Conservation (phyloP, 2,797 vertebrate genomes). For the Artibeus lituratus region DNA sequence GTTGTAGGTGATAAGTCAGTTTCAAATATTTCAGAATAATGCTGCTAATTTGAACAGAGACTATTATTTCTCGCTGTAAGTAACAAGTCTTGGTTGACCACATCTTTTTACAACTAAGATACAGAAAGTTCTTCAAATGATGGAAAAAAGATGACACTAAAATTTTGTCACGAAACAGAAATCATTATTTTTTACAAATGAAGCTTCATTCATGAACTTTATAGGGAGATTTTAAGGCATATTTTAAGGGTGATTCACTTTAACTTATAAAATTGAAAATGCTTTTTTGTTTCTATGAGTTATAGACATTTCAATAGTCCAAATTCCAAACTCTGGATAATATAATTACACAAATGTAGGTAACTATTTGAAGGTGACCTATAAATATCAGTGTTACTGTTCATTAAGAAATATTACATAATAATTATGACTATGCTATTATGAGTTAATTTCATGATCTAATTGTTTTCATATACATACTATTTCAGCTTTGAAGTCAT, state of each 20-base stretch:
- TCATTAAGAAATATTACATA: not conserved
- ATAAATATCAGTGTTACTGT: not conserved
- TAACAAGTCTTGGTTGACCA: not conserved
- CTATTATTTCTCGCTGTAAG: not conserved
- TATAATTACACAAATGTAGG: not conserved
- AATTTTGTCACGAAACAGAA: not conserved
- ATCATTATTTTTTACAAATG: not conserved
- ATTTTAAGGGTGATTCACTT: not conserved
- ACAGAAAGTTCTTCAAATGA: not conserved
- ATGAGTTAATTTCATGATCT: not conserved
- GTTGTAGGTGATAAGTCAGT: not conserved
- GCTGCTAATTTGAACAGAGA: not conserved
- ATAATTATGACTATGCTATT: not conserved
- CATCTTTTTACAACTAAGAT: not conserved
- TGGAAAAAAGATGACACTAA: not conserved
- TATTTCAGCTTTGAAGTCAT: not conserved
- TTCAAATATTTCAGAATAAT: conserved; percentile 13
- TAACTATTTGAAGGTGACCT: not conserved
- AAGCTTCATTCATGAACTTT: not conserved
- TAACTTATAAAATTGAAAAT: not conserved
- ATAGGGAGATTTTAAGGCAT: not conserved
- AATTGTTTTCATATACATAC: not conserved
- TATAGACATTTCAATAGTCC: not conserved
- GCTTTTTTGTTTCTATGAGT: not conserved
- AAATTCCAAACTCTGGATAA: not conserved